Evolutionary conservation across 2,113 vertebrate genomes (phyloP).

Genomic region (Leptocoma aspasia): DNA sequence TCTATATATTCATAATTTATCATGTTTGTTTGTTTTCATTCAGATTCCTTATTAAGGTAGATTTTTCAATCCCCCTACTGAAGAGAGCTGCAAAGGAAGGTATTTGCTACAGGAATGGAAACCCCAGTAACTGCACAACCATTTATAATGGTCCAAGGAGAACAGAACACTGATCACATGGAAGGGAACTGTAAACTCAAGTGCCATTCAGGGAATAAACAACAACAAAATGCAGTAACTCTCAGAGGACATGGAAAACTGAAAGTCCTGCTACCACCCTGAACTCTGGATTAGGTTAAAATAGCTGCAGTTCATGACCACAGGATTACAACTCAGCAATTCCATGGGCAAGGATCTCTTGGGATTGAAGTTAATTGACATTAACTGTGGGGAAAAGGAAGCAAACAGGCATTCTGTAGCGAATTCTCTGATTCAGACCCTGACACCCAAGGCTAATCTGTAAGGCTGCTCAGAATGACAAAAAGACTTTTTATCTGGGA

Average conservation of each 20-base stretch:
- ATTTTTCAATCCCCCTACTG: not conserved
- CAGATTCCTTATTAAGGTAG: not conserved
- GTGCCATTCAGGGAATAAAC: not conserved
- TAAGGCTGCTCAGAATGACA: not conserved
- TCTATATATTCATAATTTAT: not conserved
- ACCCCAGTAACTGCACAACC: not conserved
- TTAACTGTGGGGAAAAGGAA: not conserved
- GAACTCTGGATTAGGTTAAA: not conserved
- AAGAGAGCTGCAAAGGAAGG: not conserved
- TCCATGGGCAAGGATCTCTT: not conserved
- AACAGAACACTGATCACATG: fast-evolving
- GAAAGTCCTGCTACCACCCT: not conserved
- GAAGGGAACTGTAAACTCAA: not conserved
- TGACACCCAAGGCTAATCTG: not conserved
- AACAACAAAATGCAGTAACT: not conserved
- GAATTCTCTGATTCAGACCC: not conserved
- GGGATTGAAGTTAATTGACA: not conserved
- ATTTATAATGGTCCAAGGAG: not conserved
- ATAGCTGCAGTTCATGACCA: not conserved
- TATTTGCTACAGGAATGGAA: not conserved
- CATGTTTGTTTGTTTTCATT: not conserved
- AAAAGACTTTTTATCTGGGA: not conserved
- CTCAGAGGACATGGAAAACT: fast-evolving
- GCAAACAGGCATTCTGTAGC: not conserved
- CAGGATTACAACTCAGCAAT: not conserved